Conservation (phyloP, 2,888 invertebrate genomes). For the Acrobasis suavella region DNA sequence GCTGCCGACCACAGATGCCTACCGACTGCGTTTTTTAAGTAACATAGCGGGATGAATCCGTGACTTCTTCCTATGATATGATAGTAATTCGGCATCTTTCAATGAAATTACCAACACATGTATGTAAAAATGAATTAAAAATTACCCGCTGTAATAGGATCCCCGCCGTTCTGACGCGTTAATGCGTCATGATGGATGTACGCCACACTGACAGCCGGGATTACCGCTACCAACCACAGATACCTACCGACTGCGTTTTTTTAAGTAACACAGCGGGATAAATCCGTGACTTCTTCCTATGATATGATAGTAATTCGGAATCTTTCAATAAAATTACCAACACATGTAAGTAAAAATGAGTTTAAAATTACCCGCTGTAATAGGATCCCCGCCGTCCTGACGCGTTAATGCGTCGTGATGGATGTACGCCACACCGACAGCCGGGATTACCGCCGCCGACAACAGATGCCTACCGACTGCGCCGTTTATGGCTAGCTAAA, state of each 20-base stretch:
- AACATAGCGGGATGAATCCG: too few relatives aligned
- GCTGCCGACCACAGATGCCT: too few relatives aligned
- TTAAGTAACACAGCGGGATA: background rate
- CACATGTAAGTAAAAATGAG: background rate
- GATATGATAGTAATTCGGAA: too few relatives aligned
- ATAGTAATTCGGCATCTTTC: too few relatives aligned
- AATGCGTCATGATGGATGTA: constrained; percentile 69
- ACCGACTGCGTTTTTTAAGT: too few relatives aligned
- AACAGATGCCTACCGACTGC: constrained; percentile 40
- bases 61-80: too few relatives aligned
- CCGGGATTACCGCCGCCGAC: constrained; percentile 55
- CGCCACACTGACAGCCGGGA: constrained; percentile 54
- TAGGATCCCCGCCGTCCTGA: constrained; percentile 43
- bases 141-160: constrained; percentile 31
- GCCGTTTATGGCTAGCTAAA: constrained; percentile 5
- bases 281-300: too few relatives aligned
- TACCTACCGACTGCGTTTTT: constrained; percentile 28
- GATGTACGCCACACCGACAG: constrained; percentile 59
- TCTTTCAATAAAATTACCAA: background rate
- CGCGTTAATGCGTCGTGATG: constrained; percentile 68
- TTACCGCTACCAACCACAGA: constrained; percentile 50
- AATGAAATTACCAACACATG: too few relatives aligned
- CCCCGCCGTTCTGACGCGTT: constrained; percentile 53
- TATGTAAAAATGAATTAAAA: background rate
- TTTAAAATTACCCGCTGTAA: constrained; percentile 30